phyloP scores from a whole-genome alignment of 2,113 vertebrate genomes.

The Oxygymnocypris stewartii region DNA sequence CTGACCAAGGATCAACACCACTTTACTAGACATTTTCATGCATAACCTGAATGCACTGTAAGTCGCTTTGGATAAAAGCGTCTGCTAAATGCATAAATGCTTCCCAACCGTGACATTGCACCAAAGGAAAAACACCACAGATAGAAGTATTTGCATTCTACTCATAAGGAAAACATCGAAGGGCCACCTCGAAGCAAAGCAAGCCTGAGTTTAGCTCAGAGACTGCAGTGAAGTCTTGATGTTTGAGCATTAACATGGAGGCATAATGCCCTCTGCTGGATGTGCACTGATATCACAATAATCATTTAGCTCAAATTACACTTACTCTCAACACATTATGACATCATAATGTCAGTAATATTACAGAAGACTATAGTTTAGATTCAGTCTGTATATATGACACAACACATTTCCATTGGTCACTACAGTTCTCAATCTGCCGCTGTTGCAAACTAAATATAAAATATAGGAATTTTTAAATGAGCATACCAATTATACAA shows the following conservation, averaged over 20 bases:
- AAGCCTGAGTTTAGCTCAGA: not conserved
- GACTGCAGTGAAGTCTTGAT: slow-evolving; percentile 17
- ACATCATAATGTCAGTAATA: not conserved
- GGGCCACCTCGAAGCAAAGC: not conserved
- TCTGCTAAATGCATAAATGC: too few relatives aligned
- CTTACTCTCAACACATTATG: not conserved
- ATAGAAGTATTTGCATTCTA: not conserved
- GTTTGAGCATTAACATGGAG: not conserved
- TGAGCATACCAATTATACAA: not conserved
- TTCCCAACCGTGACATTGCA: not conserved
- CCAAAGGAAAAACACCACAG: not conserved
- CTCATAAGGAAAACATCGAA: not conserved
- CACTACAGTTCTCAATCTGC: not conserved
- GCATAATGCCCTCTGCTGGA: slow-evolving; percentile 8
- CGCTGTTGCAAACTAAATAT: not conserved
- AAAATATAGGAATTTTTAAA: not conserved
- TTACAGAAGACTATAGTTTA: not conserved
- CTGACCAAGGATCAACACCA: slow-evolving; percentile 24
- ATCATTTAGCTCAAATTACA: not conserved
- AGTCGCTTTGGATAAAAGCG: too few relatives aligned
- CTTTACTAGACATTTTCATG: not conserved
- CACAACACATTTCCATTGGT: not conserved
- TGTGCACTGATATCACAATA: not conserved
- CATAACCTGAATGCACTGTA: too few relatives aligned
- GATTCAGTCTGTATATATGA: not conserved